These are phyloP conservation scores for Dolichallabes microphthalmus DNA, from an alignment of 2,113 vertebrate genomes.

Conservation along the genomic window DNA sequence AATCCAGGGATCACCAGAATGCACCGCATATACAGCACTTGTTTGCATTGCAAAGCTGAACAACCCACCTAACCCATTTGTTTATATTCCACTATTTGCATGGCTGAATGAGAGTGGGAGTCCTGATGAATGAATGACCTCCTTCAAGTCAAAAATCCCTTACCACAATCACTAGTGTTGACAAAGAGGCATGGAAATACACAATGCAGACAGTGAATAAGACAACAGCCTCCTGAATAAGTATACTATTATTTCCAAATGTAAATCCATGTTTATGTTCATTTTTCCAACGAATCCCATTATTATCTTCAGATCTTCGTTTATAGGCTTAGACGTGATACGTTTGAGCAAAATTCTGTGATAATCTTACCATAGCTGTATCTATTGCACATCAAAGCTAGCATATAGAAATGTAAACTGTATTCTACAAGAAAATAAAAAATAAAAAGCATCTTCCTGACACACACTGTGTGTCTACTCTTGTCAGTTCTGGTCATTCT, in stretches of 20 bases:
- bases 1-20: conserved; percentile 28
- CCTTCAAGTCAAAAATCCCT: background rate
- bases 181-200: conserved; percentile 36
- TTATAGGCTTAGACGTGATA: background rate
- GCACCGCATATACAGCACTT: conserved; percentile 33
- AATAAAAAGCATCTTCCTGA: background rate
- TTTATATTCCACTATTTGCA: conserved; percentile 48
- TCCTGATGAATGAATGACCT: conserved; percentile 38
- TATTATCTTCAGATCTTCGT: background rate
- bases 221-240: conserved; percentile 5
- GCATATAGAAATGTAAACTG: background rate
- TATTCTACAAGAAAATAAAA: background rate
- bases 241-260: background rate
- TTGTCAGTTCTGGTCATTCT: background rate
- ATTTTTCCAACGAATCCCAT: background rate
- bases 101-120: conserved; percentile 40
- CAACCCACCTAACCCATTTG: conserved; percentile 23
- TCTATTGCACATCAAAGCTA: background rate
- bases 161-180: conserved; percentile 29
- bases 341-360: background rate
- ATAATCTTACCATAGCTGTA: background rate
- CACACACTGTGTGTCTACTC: background rate
- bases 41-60: conserved; percentile 52
- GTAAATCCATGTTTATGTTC: background rate
- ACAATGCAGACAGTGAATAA: background rate